phyloP scores from a whole-genome alignment of 2,797 vertebrate species.

The Sebastes oblongus region DNA sequence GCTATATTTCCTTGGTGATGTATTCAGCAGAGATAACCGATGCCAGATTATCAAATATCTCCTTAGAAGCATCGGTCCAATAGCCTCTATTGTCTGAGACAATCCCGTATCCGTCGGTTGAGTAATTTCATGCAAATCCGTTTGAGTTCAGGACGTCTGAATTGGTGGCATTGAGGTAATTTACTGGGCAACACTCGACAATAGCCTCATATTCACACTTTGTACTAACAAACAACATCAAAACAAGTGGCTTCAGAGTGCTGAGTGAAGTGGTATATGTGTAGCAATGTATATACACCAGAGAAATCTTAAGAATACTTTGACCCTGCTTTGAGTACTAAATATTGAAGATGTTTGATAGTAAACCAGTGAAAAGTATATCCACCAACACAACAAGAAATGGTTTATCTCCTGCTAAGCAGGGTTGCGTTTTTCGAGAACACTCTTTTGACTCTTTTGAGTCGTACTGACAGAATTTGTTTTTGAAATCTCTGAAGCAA shows the following conservation, averaged over 20 bases:
- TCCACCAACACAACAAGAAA: not conserved
- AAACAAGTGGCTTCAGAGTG: slow-evolving; percentile 30
- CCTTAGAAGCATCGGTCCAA: slow-evolving; percentile 50
- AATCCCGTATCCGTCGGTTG: slow-evolving; percentile 32
- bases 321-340: slow-evolving; percentile 6
- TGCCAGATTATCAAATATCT: slow-evolving; percentile 70
- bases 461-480: not conserved
- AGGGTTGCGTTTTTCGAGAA: not conserved
- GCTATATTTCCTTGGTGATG: slow-evolving; percentile 37
- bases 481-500: not conserved
- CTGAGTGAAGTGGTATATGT: slow-evolving; percentile 7
- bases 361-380: not conserved
- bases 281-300: not conserved
- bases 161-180: slow-evolving; percentile 55
- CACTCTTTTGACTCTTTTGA: not conserved
- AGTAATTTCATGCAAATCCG: slow-evolving; percentile 74
- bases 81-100: slow-evolving; percentile 60
- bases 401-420: not conserved
- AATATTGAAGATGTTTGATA: not conserved
- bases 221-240: slow-evolving; percentile 31
- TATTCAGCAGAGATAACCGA: slow-evolving; percentile 51
- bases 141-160: slow-evolving; percentile 54
- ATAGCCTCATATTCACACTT: slow-evolving; percentile 16
- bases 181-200: slow-evolving; percentile 41
- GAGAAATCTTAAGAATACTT: not conserved